Evolutionary conservation across 1,140 invertebrate genomes (phyloP).

Genomic region (Sitobion miscanthi): DNA sequence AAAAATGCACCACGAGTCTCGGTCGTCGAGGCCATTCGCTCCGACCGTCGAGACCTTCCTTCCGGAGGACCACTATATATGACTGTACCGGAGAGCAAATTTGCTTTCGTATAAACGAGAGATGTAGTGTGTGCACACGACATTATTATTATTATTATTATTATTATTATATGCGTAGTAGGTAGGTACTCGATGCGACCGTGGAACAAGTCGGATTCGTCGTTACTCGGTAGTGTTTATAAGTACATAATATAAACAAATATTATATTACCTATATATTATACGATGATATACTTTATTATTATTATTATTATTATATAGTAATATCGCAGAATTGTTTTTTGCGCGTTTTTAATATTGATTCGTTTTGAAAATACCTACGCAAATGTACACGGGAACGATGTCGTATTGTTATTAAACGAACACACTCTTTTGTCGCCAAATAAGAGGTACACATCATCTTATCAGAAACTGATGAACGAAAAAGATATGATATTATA

Average conservation of each 20-base stretch:
- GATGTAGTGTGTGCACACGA: not conserved
- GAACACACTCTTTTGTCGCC: not conserved
- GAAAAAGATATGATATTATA: not conserved
- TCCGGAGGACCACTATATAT: slow-evolving; percentile 9
- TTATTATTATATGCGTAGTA: not conserved
- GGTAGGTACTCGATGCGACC: not conserved
- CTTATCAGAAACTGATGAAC: not conserved
- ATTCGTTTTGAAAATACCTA: not conserved
- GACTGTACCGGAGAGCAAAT: not conserved
- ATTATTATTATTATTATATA: not conserved
- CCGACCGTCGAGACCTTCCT: not conserved
- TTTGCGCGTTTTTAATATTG: not conserved
- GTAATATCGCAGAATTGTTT: not conserved
- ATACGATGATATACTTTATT: too few species aligned
- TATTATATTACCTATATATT: not conserved
- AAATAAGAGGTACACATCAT: not conserved
- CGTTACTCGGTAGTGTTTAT: not conserved
- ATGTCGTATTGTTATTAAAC: not conserved
- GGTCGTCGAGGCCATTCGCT: not conserved
- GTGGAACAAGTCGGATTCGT: not conserved
- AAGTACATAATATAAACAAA: not conserved
- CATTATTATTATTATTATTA: not conserved
- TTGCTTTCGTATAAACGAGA: not conserved
- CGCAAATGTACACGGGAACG: not conserved
- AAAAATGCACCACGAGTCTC: not conserved